Conservation (phyloP, 2,888 invertebrate genomes). For the Amorpha juglandis region DNA sequence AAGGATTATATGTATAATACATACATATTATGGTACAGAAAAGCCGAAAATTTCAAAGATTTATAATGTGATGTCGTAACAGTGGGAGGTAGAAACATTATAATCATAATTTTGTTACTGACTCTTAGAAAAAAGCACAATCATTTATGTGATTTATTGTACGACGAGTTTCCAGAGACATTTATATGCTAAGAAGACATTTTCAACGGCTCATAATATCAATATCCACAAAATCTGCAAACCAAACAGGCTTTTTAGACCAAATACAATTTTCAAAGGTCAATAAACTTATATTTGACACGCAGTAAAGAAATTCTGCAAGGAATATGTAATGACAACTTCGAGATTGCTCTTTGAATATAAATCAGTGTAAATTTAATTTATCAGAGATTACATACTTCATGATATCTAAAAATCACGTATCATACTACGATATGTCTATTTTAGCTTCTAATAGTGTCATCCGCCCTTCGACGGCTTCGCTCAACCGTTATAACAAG, state of each 20-base stretch:
- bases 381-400: neutral
- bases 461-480: no score
- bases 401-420: neutral
- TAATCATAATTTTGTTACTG: no score
- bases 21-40: no score
- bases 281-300: neutral
- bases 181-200: neutral
- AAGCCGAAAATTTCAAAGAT: no score
- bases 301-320: neutral
- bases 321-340: neutral
- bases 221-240: neutral
- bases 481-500: no score
- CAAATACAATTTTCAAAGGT: constrained; percentile 1
- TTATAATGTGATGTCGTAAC: no score
- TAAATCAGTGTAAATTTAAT: constrained; percentile 1
- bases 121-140: no score
- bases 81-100: no score
- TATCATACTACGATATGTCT: no score
- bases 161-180: neutral
- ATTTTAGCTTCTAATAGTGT: no score
- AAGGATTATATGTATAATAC: no score
- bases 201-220: neutral
- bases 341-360: neutral
- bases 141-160: neutral
- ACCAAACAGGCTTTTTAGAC: constrained; percentile 5